These are phyloP conservation scores for Trichogramma evanescens DNA, from an alignment of 2,888 invertebrate genomes.

Conservation along the genomic window DNA sequence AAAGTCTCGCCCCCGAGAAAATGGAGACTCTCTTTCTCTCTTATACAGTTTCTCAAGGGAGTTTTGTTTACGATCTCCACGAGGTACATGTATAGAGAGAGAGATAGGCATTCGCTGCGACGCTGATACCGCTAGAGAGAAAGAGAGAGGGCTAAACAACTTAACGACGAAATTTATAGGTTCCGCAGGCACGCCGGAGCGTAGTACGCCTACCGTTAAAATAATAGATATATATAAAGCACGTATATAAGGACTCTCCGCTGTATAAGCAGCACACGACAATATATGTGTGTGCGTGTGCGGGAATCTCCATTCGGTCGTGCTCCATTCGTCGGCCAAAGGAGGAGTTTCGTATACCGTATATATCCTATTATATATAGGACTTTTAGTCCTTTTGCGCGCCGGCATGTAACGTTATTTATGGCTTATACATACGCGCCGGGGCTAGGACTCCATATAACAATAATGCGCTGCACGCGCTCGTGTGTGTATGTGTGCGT, in stretches of 20 bases:
- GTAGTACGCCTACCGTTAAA: conserved; percentile 41
- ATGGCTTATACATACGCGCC: neutral
- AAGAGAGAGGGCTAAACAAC: conserved; percentile 41
- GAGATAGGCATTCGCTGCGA: too few species aligned
- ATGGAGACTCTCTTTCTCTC: conserved; percentile 9
- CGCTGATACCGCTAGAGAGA: neutral
- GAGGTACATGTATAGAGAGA: neutral
- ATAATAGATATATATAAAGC: conserved; percentile 23
- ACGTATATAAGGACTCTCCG: conserved; percentile 38
- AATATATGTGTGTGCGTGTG: conserved; percentile 25
- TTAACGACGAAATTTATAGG: conserved; percentile 48
- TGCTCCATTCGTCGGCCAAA: conserved; percentile 5
- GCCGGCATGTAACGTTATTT: neutral
- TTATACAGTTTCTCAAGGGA: neutral
- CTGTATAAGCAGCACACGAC: too few species aligned
- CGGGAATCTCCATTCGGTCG: conserved; percentile 42
- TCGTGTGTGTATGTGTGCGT: neutral
- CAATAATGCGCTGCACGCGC: neutral
- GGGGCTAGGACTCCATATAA: neutral
- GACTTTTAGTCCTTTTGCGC: too few species aligned
- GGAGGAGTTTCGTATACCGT: conserved; percentile 41
- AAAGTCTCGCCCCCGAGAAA: neutral
- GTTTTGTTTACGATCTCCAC: too few species aligned
- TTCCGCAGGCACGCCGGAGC: conserved; percentile 27
- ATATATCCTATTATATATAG: too few species aligned